A percentile compares a stretch with the other conserved stretches of the same genome.
Conservation (phyloP, 2,888 invertebrate species). For the Molanna angustata region DNA sequence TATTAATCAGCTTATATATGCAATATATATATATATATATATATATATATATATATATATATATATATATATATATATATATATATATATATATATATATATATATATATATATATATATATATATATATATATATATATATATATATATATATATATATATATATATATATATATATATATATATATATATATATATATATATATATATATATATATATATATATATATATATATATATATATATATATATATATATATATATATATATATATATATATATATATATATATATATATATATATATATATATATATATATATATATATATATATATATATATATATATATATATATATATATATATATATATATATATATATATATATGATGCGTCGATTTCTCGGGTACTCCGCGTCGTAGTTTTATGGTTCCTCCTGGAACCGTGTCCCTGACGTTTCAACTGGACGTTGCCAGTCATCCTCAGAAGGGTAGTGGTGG, state of each 20-base stretch:
- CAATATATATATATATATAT: too few species aligned
- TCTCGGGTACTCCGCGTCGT: too few species aligned
- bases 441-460: too few species aligned
- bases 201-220: neutral
- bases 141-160: neutral
- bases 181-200: neutral
- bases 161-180: neutral
- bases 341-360: neutral
- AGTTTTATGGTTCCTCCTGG: too few species aligned
- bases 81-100: neutral
- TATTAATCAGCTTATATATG: too few species aligned
- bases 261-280: neutral
- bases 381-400: neutral
- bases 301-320: neutral
- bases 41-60: too few species aligned
- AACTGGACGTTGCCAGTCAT: too few species aligned
- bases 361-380: neutral
- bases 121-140: neutral
- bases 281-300: neutral
- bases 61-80: neutral
- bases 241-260: neutral
- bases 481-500: too few species aligned
- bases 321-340: neutral
- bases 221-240: neutral
- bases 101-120: neutral